Base-by-base conservation (phyloP, 30 jellyfish, hydroid and myxozoan species). In the Hydractinia symbiolongicarpus region DNA sequence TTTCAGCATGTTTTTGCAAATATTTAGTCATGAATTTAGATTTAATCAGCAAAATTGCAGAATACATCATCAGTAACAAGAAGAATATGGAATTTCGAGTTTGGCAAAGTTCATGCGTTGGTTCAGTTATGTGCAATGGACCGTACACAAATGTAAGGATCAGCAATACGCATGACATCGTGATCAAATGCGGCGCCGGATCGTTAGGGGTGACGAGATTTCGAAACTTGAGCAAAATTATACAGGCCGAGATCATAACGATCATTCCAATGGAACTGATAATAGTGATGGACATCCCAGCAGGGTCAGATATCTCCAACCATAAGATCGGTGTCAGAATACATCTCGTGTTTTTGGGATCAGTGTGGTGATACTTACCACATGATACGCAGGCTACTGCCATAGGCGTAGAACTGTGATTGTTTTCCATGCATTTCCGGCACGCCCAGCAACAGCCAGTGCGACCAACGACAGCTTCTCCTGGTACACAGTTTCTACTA, bases 361-460 rank as follows among this genome's bases (percentile, higher is more conserved):
- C 79, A 55, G 96, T 86, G 61, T 90, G 96, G 60, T 83, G 72
- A 30, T 86, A 85, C 6, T 66, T 68, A 8, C 69, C 87, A 61
- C 97, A 90, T 16, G 77, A 53, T 21, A 67, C 16, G 66, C 97
- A 90, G 62, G 79, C 15, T 4, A 71, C 53, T n/a, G 96, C 90
- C 86, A 86, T 90, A 72, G 15, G 9, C 14, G 16, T 69, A 53
- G 54, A 73, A 80, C 91, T 86, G 21, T 78, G 74, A 17, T 61
- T 77, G 55, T 81, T 83, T 14, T 78, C 79, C 9, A 76, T 67
- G 77, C 97, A 90, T 30, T 61, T 79, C 44, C 83, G 93, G 80
- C 97, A 90, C 51, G 85, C 82, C 94, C 95, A 90, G 73, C 97
- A 90, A 73, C 97, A 90, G 54, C 92, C 96, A 19, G 91, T 90